Evolutionary conservation across 1,140 invertebrate species (phyloP), one percentile per base, ranked within the genome.

Genomic region (Drosophila willistoni): DNA sequence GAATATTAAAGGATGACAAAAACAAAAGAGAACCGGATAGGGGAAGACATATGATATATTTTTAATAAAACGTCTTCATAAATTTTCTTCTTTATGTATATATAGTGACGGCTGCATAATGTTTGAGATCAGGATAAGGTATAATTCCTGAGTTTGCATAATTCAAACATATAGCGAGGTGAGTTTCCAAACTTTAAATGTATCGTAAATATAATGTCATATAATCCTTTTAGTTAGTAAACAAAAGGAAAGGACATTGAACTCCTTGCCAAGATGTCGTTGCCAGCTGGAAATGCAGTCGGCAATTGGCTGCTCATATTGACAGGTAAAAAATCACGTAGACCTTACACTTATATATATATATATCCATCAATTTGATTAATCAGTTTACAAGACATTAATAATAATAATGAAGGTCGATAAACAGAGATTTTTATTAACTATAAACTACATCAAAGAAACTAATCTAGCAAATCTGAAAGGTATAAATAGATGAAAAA

Each of bases 251-350:
- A 34, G 7, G 25, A 59, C n/a, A 67, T 60, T 47, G 60, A 44
- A 17, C 29, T 29, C 41, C 19, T 55, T 9, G 44, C 10, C 44
- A 51, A 54, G 39, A 69, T 64, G 9, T 56, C 19, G 33, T 51
- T 62, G 80, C 77, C 67, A 17, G 57, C 59, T 47, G 61, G 69
- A 68, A 84, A 61, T 56, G 77, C 68, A 69, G 57, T 68, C 55
- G 51, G 66, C 29, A 73, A 80, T 14, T 74, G 70, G 80, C 73
- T 87, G 80, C 69, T 89, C 41, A 60, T 82, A 17, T 55, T 83
- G 74, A 76, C 80, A 87, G 84, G 84, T 87, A 87, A 51, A 84
- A 64, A 62, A 62, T 62, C 63, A 70, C 51, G 55, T 67, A 61
- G 68, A 51, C 51, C 19, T 64, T 57, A 5, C n/a, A 39, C 14